phyloP scores from a whole-genome alignment of 1,140 invertebrate genomes.

The Aphelenchoides besseyi region DNA sequence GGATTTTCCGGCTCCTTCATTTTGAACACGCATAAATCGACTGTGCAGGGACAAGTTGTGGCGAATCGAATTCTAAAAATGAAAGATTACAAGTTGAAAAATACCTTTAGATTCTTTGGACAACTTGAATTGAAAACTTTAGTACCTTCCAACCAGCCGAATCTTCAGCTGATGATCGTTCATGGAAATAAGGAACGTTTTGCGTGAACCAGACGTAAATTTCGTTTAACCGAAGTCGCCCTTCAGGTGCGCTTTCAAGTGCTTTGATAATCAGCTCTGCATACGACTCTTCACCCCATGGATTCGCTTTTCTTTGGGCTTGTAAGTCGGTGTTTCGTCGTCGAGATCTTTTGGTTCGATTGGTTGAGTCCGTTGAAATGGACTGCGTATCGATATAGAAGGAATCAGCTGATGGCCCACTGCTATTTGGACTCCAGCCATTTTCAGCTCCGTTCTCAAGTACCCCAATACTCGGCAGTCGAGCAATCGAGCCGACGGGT shows the following conservation, averaged over 20 bases:
- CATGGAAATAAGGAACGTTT: constrained; percentile 60
- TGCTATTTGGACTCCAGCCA: not conserved
- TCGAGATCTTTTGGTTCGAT: not conserved
- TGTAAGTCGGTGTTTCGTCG: not conserved
- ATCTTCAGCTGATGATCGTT: constrained; percentile 57
- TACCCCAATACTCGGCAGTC: not conserved
- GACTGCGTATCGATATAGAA: not conserved
- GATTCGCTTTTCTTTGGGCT: constrained; percentile 1
- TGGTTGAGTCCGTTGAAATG: not conserved
- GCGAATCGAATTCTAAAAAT: constrained; percentile 92
- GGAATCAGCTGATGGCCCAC: not conserved
- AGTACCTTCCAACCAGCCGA: constrained; percentile 61
- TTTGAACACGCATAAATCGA: constrained; percentile 97
- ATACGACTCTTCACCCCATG: constrained; percentile 58
- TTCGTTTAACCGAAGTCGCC: constrained; percentile 59
- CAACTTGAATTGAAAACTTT: constrained; percentile 7
- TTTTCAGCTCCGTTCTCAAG: not conserved
- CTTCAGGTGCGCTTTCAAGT: constrained; percentile 48
- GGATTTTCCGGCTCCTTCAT: constrained; percentile 97
- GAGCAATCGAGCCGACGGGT: not conserved
- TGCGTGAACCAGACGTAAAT: constrained; percentile 62
- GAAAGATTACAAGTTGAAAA: not conserved
- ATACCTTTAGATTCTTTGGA: not conserved
- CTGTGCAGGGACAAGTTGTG: constrained; percentile 98
- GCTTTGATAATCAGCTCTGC: constrained; percentile 58